Conservation (phyloP, 2,888 invertebrate species). For the Antitype chi region DNA sequence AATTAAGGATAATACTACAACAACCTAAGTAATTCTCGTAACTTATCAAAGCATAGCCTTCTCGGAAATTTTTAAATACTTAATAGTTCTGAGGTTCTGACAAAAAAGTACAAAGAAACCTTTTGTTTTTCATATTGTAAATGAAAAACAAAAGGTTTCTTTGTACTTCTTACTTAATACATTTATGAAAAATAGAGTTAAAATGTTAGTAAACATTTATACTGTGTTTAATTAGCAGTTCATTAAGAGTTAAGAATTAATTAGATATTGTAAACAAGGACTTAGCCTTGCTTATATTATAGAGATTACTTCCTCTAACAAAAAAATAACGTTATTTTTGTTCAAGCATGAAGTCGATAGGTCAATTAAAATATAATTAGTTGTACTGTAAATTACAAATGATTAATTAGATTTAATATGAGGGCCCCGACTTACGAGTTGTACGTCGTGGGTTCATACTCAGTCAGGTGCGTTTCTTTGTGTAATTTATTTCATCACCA, state of each 20-base stretch:
- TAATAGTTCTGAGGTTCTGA: no score
- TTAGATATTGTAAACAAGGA: conserved; percentile 28
- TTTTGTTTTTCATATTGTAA: neutral
- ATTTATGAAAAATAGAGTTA: conserved; percentile 4
- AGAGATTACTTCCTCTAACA: conserved; percentile 27
- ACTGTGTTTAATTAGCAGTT: conserved; percentile 9
- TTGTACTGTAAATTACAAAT: neutral
- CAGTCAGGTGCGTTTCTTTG: no score
- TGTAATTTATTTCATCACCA: no score
- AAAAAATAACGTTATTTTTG: conserved; percentile 16
- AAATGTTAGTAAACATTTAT: conserved; percentile 12
- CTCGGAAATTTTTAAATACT: neutral
- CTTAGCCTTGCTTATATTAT: conserved; percentile 16
- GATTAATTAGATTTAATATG: neutral
- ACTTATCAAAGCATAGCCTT: neutral
- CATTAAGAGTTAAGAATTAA: conserved; percentile 31
- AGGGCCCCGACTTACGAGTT: no score
- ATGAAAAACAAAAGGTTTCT: no score
- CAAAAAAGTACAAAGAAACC: neutral
- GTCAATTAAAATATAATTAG: neutral
- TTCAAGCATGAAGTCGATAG: neutral
- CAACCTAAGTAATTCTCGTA: neutral
- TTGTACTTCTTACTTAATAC: no score
- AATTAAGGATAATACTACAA: neutral
- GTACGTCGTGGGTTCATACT: no score